These are phyloP conservation scores for Aphidius gifuensis DNA, from an alignment of 1,140 invertebrate genomes.

Conservation along the genomic window DNA sequence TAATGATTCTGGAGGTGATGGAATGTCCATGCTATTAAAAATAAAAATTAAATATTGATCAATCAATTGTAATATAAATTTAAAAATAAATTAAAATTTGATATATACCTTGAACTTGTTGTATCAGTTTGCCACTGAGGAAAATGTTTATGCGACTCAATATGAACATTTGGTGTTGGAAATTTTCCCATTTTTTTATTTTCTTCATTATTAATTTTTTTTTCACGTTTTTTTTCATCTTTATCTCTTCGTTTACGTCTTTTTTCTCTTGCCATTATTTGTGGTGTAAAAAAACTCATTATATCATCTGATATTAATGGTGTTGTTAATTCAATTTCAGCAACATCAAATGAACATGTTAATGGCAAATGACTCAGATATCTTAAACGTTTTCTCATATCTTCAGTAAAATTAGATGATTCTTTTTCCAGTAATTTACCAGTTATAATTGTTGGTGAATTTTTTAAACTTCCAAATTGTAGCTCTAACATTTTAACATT, in stretches of 20 bases:
- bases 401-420: conserved; percentile 77
- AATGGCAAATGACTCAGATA: conserved; percentile 87
- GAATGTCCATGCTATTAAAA: conserved; percentile 25
- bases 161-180: conserved; percentile 57
- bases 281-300: conserved; percentile 65
- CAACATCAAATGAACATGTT: conserved; percentile 84
- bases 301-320: conserved; percentile 69
- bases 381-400: conserved; percentile 70
- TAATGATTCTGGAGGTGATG: conserved; percentile 36
- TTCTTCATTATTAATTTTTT: conserved; percentile 68
- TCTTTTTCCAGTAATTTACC: conserved; percentile 82
- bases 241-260: conserved; percentile 62
- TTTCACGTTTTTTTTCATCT: conserved; percentile 70
- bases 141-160: conserved; percentile 66
- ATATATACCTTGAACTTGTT: conserved; percentile 43
- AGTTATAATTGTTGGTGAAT: conserved; percentile 70
- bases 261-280: conserved; percentile 64
- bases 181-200: conserved; percentile 68
- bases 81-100: conserved; percentile 13
- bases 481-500: conserved; percentile 87
- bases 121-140: conserved; percentile 57
- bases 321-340: conserved; percentile 77
- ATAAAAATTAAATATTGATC: conserved; percentile 3
- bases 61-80: no score
- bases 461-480: conserved; percentile 78